phyloP scores from a whole-genome alignment of 2,888 invertebrate species.

The Ecdyonurus torrentis region DNA sequence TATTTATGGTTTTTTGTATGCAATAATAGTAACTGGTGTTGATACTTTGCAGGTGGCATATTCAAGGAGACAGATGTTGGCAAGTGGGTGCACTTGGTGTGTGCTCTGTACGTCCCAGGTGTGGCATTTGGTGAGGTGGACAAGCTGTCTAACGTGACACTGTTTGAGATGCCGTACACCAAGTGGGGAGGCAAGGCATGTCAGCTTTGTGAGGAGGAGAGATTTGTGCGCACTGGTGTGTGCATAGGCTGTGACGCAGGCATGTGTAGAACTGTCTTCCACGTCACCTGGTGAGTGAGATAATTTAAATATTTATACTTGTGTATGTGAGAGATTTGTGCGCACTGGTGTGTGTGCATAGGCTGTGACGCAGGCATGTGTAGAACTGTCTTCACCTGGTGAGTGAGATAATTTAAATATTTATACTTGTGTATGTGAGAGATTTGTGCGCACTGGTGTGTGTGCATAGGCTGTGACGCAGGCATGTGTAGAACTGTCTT shows the following conservation, averaged over 20 bases:
- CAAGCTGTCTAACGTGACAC: constrained; percentile 74
- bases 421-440: too few species aligned
- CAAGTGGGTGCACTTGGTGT: constrained; percentile 96
- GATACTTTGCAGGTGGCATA: constrained; percentile 46
- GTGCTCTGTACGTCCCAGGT: constrained; percentile 93
- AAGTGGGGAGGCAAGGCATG: constrained; percentile 93
- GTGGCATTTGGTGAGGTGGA: constrained; percentile 93
- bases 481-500: too few species aligned
- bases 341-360: constrained; percentile 87
- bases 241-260: constrained; percentile 97
- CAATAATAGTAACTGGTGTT: too few species aligned
- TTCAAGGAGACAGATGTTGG: constrained; percentile 96
- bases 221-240: constrained; percentile 82
- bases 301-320: too few species aligned
- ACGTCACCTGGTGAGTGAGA: constrained; percentile 79
- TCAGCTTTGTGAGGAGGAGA: constrained; percentile 71
- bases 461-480: too few species aligned
- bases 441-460: too few species aligned
- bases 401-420: too few species aligned
- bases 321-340: too few species aligned
- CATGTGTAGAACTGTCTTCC: constrained; percentile 93
- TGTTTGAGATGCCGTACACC: constrained; percentile 95
- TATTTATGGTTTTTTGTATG: too few species aligned
- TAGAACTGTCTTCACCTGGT: constrained; percentile 92
- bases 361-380: constrained; percentile 98